Percentiles rank a stretch among this genome's conserved stretches.
phyloP scores from a whole-genome alignment of 2,888 invertebrate genomes.

The Lordiphosa fenestrarum region DNA sequence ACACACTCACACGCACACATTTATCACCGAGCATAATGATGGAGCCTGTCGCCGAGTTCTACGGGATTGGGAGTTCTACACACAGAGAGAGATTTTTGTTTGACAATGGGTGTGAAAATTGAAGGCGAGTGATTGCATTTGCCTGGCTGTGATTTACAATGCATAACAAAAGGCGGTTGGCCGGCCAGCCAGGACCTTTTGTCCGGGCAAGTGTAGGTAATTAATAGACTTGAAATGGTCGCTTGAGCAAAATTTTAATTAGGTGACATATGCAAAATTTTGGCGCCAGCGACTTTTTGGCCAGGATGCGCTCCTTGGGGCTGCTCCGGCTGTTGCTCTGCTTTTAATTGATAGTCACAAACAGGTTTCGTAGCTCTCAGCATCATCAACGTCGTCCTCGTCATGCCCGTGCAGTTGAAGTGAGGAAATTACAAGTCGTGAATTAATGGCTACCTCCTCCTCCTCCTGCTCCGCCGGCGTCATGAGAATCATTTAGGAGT shows the following conservation, averaged over 20 bases:
- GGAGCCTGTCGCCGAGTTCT: slow-evolving; percentile 45
- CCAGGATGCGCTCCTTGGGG: not conserved
- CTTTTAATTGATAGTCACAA: slow-evolving; percentile 74
- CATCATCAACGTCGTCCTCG: slow-evolving; percentile 25
- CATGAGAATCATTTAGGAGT: slow-evolving; percentile 1
- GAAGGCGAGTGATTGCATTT: slow-evolving; percentile 75
- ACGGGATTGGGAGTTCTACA: slow-evolving; percentile 37
- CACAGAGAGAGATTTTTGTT: slow-evolving; percentile 57
- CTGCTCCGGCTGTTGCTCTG: slow-evolving; percentile 26
- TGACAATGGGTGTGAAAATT: slow-evolving; percentile 74
- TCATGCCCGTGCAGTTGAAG: slow-evolving; percentile 60
- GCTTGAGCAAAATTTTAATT: slow-evolving; percentile 68
- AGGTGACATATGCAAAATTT: slow-evolving; percentile 67
- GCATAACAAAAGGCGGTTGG: slow-evolving; percentile 10
- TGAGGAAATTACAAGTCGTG: slow-evolving; percentile 79
- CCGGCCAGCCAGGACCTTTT: slow-evolving; percentile 8
- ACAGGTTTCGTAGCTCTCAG: slow-evolving; percentile 32
- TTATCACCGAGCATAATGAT: slow-evolving; percentile 62
- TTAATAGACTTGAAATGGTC: slow-evolving; percentile 73
- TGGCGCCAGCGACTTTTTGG: slow-evolving; percentile 1
- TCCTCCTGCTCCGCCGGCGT: not conserved
- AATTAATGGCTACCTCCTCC: slow-evolving; percentile 70
- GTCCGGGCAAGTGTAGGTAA: slow-evolving; percentile 51
- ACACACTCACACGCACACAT: slow-evolving; percentile 44
- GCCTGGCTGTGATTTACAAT: slow-evolving; percentile 27